These are phyloP conservation scores for Antechinus stuartii DNA, from an alignment of 2,113 vertebrate species.

Conservation along the genomic window DNA sequence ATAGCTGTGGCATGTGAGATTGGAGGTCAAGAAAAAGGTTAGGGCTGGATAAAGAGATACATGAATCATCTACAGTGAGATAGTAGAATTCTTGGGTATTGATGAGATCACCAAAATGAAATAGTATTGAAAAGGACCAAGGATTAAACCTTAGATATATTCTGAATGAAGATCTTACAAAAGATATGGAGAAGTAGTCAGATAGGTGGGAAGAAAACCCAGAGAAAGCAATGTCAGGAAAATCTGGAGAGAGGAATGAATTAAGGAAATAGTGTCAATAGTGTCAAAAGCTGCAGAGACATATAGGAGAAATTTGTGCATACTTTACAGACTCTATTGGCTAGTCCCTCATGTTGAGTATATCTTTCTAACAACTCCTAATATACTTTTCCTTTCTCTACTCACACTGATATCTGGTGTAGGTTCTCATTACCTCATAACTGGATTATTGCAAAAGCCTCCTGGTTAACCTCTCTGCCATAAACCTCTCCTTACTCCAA, in stretches of 20 bases:
- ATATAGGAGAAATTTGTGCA: too few species aligned
- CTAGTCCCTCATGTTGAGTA: too few species aligned
- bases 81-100: neutral
- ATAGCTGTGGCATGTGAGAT: neutral
- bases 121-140: neutral
- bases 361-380: too few species aligned
- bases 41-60: neutral
- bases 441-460: too few species aligned
- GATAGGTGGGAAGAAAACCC: neutral
- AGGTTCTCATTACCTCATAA: too few species aligned
- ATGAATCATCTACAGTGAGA: neutral
- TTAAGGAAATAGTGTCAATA: too few species aligned
- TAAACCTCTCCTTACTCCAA: too few species aligned
- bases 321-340: too few species aligned
- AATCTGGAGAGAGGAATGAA: neutral
- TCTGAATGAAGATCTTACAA: neutral
- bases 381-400: too few species aligned
- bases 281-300: too few species aligned
- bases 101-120: neutral
- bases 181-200: neutral
- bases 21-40: neutral
- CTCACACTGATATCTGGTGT: too few species aligned
- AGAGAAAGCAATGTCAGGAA: neutral
- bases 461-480: too few species aligned
- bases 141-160: neutral